phyloP scores from a whole-genome alignment of 1,140 invertebrate genomes.

The Tetramorium alpestre region DNA sequence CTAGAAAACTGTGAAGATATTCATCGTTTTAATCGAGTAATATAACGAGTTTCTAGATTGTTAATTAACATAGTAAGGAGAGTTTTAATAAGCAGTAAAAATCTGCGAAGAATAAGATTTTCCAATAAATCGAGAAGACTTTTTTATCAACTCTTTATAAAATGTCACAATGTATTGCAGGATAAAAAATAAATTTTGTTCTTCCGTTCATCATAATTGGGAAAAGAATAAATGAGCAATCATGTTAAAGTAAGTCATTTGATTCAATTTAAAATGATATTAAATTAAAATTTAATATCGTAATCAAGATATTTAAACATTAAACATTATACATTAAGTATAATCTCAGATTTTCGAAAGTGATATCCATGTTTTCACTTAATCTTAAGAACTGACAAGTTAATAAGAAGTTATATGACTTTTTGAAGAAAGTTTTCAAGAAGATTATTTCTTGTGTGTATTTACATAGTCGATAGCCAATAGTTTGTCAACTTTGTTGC shows the following conservation, averaged over 20 bases:
- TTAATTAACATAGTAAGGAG: not conserved
- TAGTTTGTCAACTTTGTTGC: not conserved
- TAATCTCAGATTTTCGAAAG: not conserved
- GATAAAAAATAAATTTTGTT: not conserved
- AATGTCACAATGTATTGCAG: not conserved
- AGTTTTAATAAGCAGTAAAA: slow-evolving; percentile 1
- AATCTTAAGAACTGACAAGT: not conserved
- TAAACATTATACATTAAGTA: not conserved
- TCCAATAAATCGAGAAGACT: not conserved
- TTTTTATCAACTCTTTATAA: not conserved
- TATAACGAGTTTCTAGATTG: not conserved
- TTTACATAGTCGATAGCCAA: slow-evolving; percentile 5
- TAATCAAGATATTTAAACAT: not conserved
- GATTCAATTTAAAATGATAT: not conserved
- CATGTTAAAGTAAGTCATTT: not conserved
- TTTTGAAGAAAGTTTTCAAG: not conserved
- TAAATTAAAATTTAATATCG: not conserved
- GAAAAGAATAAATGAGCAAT: not conserved
- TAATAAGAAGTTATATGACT: not conserved
- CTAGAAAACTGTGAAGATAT: not conserved
- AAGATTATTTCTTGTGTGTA: not conserved
- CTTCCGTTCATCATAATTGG: not conserved
- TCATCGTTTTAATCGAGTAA: slow-evolving; percentile 18
- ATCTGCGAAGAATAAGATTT: not conserved
- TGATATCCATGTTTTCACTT: not conserved